Evolutionary conservation across 37 sponge, comb jelly and placozoan species (phyloP).

Genomic region (Oscarella lobularis): DNA sequence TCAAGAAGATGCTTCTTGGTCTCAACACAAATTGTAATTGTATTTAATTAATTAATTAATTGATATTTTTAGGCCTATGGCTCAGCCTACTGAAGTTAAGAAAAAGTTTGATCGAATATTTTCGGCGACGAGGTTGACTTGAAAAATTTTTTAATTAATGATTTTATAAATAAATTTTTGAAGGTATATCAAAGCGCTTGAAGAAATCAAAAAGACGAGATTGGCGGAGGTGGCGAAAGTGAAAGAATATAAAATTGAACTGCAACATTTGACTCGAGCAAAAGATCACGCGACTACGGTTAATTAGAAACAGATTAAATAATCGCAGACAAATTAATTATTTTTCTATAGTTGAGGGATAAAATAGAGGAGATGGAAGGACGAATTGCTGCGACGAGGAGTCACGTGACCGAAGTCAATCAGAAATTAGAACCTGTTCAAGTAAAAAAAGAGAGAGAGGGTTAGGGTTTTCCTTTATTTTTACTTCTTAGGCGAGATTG

Average conservation of each 20-base stretch:
- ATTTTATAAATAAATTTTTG: too few relatives aligned
- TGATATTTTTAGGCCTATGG: constrained; percentile 53
- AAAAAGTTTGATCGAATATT: constrained; percentile 98
- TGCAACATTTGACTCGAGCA: constrained; percentile 44
- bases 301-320: too few relatives aligned
- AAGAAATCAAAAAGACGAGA: neutral
- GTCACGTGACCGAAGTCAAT: too few relatives aligned
- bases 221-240: constrained; percentile 14
- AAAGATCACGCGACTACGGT: constrained; percentile 64
- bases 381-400: too few relatives aligned
- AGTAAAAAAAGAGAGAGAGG: too few relatives aligned
- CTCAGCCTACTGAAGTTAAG: constrained; percentile 82
- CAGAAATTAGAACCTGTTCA: too few relatives aligned
- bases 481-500: too few relatives aligned
- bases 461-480: too few relatives aligned
- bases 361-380: too few relatives aligned
- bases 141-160: too few relatives aligned
- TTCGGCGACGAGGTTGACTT: constrained; percentile 39
- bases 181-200: constrained; percentile 16
- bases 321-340: too few relatives aligned
- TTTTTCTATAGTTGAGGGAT: too few relatives aligned
- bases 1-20: constrained; percentile 95
- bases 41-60: neutral
- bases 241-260: constrained; percentile 26
- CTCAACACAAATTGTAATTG: neutral